Conservation (phyloP, 2,797 vertebrate species). For the Sarcoramphus papa region DNA sequence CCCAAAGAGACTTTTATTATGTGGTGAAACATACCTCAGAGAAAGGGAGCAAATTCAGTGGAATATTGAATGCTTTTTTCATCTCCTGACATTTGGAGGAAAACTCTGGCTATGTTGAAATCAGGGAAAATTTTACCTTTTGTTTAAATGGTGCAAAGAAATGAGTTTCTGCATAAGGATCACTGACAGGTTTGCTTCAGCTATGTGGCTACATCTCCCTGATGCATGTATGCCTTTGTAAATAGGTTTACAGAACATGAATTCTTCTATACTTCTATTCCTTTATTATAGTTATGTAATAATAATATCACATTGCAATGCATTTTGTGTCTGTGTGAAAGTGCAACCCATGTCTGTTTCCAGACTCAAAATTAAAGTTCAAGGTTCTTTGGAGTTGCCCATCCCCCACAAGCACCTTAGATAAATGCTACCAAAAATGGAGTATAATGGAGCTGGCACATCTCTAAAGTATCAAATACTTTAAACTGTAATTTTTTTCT, state of each 20-base stretch:
- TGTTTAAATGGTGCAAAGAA: not conserved
- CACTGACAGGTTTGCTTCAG: not conserved
- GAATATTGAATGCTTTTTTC: not conserved
- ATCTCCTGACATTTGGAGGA: not conserved
- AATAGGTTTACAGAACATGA: not conserved
- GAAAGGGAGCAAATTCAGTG: not conserved
- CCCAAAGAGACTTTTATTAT: not conserved
- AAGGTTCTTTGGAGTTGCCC: not conserved
- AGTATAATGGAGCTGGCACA: not conserved
- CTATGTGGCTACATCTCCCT: not conserved
- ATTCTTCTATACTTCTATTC: not conserved
- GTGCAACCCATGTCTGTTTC: not conserved
- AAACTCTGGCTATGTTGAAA: not conserved
- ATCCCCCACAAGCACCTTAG: not conserved
- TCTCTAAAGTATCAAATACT: not conserved
- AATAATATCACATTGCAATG: not conserved
- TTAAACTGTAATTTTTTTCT: not conserved
- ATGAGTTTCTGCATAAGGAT: not conserved
- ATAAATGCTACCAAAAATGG: not conserved
- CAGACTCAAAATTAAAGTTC: not conserved
- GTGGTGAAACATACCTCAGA: not conserved
- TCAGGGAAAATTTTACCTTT: not conserved
- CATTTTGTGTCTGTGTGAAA: not conserved
- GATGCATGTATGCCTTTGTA: not conserved
- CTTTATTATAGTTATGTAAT: not conserved